A percentile compares a stretch with the other conserved stretches of the same genome.
These are phyloP conservation scores for Acomys russatus DNA, from an alignment of 2,797 vertebrate genomes.

Conservation along the genomic window DNA sequence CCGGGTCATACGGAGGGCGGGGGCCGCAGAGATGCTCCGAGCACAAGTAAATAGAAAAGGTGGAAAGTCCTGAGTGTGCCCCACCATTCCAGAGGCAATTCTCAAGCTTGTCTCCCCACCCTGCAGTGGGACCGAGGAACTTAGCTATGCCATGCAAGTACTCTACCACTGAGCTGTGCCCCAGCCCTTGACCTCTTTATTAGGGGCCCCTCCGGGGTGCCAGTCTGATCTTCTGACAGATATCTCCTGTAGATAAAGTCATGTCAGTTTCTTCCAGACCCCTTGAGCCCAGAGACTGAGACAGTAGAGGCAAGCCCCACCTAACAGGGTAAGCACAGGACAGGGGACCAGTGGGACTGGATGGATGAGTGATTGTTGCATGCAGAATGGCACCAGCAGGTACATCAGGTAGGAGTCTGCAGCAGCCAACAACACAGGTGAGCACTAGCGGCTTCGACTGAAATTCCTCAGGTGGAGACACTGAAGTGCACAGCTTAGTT, in stretches of 20 bases:
- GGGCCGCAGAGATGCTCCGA: background rate
- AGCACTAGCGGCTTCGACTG: background rate
- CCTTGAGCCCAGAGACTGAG: background rate
- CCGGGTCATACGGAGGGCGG: no score
- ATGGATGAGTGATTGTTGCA: background rate
- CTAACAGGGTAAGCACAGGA: background rate
- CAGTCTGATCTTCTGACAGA: background rate
- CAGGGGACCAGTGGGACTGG: background rate
- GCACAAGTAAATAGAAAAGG: background rate
- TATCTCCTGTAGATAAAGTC: background rate
- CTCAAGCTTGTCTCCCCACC: background rate
- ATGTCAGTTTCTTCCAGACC: background rate
- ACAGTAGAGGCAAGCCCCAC: background rate
- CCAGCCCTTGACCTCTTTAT: background rate
- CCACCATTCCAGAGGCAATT: background rate
- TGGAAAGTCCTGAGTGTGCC: background rate
- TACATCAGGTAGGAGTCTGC: no score
- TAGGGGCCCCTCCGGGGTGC: background rate
- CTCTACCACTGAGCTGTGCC: background rate
- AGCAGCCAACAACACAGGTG: background rate
- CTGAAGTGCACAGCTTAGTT: background rate
- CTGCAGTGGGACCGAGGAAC: background rate
- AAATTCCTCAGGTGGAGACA: background rate
- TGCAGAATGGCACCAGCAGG: background rate
- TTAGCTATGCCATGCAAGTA: background rate